Base-by-base conservation (phyloP, 2,797 vertebrate species). In the Cynopterus sphinx region DNA sequence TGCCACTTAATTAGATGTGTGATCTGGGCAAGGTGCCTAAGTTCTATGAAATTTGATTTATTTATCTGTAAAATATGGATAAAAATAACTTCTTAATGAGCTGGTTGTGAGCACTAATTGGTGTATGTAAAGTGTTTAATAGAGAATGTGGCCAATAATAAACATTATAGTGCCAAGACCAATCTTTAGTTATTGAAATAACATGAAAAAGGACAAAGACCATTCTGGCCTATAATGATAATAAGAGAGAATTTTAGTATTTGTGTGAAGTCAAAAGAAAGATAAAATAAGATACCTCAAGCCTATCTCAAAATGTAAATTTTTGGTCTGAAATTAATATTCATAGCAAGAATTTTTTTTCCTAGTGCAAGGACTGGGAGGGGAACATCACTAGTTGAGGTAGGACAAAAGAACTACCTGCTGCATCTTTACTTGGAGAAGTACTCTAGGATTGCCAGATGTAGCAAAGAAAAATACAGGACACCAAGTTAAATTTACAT, bases 201-300 rank as follows among this genome's bases (percentile, higher is more conserved):
- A 68, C 24, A 55, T n/a, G 12, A 67, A 92, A 87, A 68, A 74
- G 77, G n/a, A 61, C 55, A 61, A 73, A 88, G 41, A 26, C 33
- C 7, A 46, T 88, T 85, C 9, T 74, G 75, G 6, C 4, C 16
- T 26, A 46, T 28, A 59, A 33, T n/a, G 51, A 33, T n/a, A 83
- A 90, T 1, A 10, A 59, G 39, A 28, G 24, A n/a, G 15, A 31
- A 2, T 46, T 93, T 91, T 70, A 43, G 77, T 71, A 55, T 71
- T 96, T 81, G 89, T 83, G 33, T 77, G 5, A 90, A 87, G 33
- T 55, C 77, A 88, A 63, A 92, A 19, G 36, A 59, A 75, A 87
- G 70, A 43, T 39, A 92, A 95, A 86, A 71, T 59, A 15, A 36
- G 43, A 33, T 39, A 33, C 10, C 31, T 77, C 22, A 67, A 43